Evolutionary conservation across 2,113 vertebrate genomes (phyloP).

Genomic region (Nematolebias whitei): DNA sequence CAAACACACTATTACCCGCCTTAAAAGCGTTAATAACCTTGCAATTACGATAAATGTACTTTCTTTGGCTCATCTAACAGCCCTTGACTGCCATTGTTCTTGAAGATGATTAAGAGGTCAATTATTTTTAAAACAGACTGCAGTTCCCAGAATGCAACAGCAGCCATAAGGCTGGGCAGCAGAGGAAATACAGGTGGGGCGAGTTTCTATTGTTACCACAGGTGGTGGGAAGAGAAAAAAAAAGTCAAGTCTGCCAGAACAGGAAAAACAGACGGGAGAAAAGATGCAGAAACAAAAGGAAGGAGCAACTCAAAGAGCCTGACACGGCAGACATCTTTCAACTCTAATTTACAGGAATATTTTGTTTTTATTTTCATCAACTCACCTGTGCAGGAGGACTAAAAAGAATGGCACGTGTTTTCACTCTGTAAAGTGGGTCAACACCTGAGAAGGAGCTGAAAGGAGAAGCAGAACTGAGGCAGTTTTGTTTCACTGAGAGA

Average conservation of each 20-base stretch:
- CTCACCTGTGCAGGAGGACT: background rate
- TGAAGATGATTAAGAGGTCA: background rate
- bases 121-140: slow-evolving; percentile 51
- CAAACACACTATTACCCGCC: too few species aligned
- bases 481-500: slow-evolving; percentile 34
- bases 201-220: slow-evolving; percentile 66
- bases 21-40: too few species aligned
- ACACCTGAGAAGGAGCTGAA: slow-evolving; percentile 61
- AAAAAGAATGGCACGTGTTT: slow-evolving; percentile 21
- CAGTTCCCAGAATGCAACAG: slow-evolving; percentile 79
- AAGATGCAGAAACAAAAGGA: slow-evolving; percentile 15
- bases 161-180: slow-evolving; percentile 36
- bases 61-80: too few species aligned
- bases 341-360: background rate
- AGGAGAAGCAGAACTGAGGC: slow-evolving; percentile 32
- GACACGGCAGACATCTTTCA: slow-evolving; percentile 24
- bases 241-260: slow-evolving; percentile 14
- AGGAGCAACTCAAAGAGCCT: background rate
- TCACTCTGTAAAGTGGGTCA: slow-evolving; percentile 43
- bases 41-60: too few species aligned
- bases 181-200: slow-evolving; percentile 69
- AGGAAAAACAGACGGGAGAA: slow-evolving; percentile 41
- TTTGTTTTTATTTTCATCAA: background rate
- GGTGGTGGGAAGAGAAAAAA: slow-evolving; percentile 41
- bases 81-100: background rate